Evolutionary conservation across 2,888 invertebrate species (phyloP), one percentile per base, ranked within the genome.

Genomic region (Hypselothyrea guttata): DNA sequence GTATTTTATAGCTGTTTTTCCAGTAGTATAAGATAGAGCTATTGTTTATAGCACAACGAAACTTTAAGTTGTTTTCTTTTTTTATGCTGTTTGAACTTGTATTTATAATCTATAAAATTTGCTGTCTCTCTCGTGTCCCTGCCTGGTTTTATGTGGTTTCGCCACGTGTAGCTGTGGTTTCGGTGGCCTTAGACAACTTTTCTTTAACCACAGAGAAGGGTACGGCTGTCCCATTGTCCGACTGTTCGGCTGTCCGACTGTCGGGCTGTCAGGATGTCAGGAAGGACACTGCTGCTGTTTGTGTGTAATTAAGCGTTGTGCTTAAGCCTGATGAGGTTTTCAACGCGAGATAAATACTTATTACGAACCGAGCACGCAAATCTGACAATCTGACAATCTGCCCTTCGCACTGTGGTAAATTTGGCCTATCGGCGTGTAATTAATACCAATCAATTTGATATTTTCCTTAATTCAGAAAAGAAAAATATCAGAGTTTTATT

Each of bases 301-400:
- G 45, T 45, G 62, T 57, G 67, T 67, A 84, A 79, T 79, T 79
- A 85, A 85, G 77, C 67, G 52, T 45, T 56, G 71, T 67, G 60
- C 78, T 82, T 75, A 85, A 75, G 55, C 64, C 64, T 83, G 69
- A 85, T 78, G 79, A 85, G 74, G 70, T 76, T 86, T 85, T 82
- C 75, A 78, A 55, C 85, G 49, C 83, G 58, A 66, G 82, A 76
- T 82, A 76, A 76, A 84, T 77, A 73, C 74, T 60, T 68, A 76
- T 76, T 77, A 64, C 61, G 77, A 60, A 56, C 40, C 38, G 53
- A 49, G 30, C 44, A 40, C 28, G 33, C 12, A 40, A 27, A 27
- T 7, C 18, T 27, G 11, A 11, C 2, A 8, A 18, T 18, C n/a
- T 15, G 13, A n/a, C 18, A 33, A 35, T 33, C 42, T 59, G 41